Percentiles rank a stretch among this genome's conserved stretches.
Conservation (phyloP, 1,140 invertebrate species). For the Thalassaphorura encarpata region DNA sequence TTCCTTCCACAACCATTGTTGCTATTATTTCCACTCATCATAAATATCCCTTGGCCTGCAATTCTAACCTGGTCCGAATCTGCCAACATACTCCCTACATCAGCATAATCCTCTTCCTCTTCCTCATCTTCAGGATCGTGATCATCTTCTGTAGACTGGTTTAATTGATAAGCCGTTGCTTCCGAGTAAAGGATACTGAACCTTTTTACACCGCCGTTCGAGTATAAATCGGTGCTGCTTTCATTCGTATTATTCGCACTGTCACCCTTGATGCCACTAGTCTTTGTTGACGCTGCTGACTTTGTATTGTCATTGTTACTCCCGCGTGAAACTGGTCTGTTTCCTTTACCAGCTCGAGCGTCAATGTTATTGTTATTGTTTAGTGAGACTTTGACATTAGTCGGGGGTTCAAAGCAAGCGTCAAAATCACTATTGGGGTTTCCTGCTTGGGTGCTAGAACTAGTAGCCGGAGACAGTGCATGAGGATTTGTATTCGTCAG, state of each 20-base stretch:
- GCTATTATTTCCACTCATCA: too few relatives aligned
- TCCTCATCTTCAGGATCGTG: constrained; percentile 4
- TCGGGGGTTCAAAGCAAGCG: too few relatives aligned
- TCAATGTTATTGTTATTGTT: background rate
- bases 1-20: too few relatives aligned
- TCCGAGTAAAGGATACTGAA: constrained; percentile 71
- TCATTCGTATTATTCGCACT: background rate
- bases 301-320: background rate
- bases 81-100: constrained; percentile 44
- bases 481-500: constrained; percentile 10
- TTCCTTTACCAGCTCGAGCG: background rate
- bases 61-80: constrained; percentile 24
- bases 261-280: background rate
- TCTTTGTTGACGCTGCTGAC: constrained; percentile 2
- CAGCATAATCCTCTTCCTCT: constrained; percentile 29
- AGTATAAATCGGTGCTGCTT: constrained; percentile 1
- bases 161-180: constrained; percentile 72
- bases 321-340: background rate
- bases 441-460: too few relatives aligned
- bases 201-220: constrained; percentile 30
- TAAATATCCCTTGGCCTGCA: constrained; percentile 30
- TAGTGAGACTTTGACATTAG: too few relatives aligned
- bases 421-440: too few relatives aligned
- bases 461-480: background rate
- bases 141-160: constrained; percentile 35